Evolutionary conservation across 2,797 vertebrate species (phyloP).

Genomic region (Anguilla obscura): DNA sequence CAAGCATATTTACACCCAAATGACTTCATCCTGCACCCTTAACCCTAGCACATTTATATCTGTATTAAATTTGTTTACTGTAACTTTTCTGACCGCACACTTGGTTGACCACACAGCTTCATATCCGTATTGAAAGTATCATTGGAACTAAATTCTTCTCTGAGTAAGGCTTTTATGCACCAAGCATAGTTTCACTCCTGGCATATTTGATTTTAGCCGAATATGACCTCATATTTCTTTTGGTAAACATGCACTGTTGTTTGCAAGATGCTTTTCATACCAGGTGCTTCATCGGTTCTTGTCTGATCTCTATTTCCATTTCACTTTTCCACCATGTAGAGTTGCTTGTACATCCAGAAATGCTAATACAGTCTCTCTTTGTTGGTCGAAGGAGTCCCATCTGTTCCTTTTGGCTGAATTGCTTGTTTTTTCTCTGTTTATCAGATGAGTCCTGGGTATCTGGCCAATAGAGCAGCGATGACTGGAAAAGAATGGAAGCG

Average conservation of each 20-base stretch:
- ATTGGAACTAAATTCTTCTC: not conserved
- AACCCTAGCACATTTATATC: not conserved
- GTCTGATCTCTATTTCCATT: not conserved
- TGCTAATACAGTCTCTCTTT: not conserved
- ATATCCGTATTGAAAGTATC: not conserved
- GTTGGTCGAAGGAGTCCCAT: not conserved
- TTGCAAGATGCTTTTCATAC: not conserved
- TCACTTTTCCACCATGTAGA: not conserved
- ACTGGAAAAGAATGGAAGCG: constrained; percentile 32
- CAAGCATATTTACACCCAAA: not conserved
- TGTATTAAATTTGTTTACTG: not conserved
- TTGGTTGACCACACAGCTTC: not conserved
- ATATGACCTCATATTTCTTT: not conserved
- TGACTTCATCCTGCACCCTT: not conserved
- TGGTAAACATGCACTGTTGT: not conserved
- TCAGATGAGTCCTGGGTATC: constrained; percentile 48
- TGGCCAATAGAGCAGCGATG: constrained; percentile 18
- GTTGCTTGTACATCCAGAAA: not conserved
- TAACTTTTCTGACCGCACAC: not conserved
- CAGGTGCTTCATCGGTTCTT: not conserved
- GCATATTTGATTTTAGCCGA: not conserved
- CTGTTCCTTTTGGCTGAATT: constrained; percentile 4
- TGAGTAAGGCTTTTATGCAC: not conserved
- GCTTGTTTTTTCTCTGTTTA: constrained; percentile 18
- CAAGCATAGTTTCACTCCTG: not conserved